Conservation (phyloP, 2,888 invertebrate genomes). For the Acanthosepion esculentum region DNA sequence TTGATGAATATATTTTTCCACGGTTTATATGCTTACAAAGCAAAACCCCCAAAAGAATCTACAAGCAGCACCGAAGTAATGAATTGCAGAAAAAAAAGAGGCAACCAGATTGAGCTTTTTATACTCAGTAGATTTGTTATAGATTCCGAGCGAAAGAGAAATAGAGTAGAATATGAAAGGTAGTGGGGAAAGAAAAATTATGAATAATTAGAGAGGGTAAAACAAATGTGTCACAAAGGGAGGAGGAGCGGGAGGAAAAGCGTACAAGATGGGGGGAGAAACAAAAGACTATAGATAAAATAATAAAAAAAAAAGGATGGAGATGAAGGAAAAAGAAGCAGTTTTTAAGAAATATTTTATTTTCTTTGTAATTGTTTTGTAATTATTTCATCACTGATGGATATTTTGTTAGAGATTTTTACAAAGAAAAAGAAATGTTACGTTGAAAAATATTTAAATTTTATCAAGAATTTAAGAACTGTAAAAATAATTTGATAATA, state of each 20-base stretch:
- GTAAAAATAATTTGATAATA: too few species aligned
- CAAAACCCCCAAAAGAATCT: neutral
- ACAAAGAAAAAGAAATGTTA: too few species aligned
- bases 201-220: too few species aligned
- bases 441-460: too few species aligned
- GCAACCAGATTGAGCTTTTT: neutral
- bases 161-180: too few species aligned
- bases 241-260: neutral
- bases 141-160: neutral
- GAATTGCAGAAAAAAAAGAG: neutral
- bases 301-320: neutral
- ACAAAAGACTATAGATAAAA: neutral
- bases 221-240: too few species aligned
- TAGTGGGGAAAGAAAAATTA: too few species aligned
- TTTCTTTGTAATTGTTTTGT: too few species aligned
- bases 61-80: neutral
- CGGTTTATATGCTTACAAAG: neutral
- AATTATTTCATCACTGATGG: neutral
- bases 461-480: too few species aligned
- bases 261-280: neutral
- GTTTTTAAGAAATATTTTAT: too few species aligned
- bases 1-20: neutral
- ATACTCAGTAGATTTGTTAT: neutral
- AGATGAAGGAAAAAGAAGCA: too few species aligned
- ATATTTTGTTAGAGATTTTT: neutral